phyloP scores from a whole-genome alignment of 1,140 invertebrate species.

The Ceratina australensis region DNA sequence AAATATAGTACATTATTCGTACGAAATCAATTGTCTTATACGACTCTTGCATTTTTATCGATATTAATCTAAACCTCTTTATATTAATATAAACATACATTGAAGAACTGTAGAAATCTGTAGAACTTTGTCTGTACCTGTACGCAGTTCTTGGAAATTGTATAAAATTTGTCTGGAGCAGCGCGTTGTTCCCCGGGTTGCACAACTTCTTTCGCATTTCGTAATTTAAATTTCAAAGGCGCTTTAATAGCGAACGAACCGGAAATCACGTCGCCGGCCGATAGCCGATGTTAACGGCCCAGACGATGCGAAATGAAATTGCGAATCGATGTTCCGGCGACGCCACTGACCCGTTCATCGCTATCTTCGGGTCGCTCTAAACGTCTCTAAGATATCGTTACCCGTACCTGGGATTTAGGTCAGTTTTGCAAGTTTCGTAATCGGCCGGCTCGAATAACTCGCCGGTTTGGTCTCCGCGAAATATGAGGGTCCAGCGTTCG shows the following conservation, averaged over 20 bases:
- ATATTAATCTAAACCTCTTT: too few relatives aligned
- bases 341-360: neutral
- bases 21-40: too few relatives aligned
- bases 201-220: neutral
- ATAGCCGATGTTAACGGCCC: neutral
- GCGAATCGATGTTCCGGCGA: slow-evolving; percentile 29
- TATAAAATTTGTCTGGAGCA: neutral
- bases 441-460: slow-evolving; percentile 3
- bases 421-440: slow-evolving; percentile 39
- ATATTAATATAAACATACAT: too few relatives aligned
- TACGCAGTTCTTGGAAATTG: neutral
- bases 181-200: neutral
- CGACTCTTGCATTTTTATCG: too few relatives aligned
- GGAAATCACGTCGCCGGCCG: slow-evolving; percentile 36
- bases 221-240: neutral
- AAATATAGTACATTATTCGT: too few relatives aligned
- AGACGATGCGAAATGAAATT: slow-evolving; percentile 30
- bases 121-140: too few relatives aligned
- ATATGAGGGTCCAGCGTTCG: slow-evolving; percentile 11
- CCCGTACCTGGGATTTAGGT: slow-evolving; percentile 51
- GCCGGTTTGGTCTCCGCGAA: neutral
- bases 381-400: slow-evolving; percentile 30
- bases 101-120: too few relatives aligned
- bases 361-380: slow-evolving; percentile 36
- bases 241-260: slow-evolving; percentile 16